Evolutionary conservation across 2,797 vertebrate species (phyloP), one percentile per base, ranked within the genome.

Genomic region (Gephyroberyx darwinii): DNA sequence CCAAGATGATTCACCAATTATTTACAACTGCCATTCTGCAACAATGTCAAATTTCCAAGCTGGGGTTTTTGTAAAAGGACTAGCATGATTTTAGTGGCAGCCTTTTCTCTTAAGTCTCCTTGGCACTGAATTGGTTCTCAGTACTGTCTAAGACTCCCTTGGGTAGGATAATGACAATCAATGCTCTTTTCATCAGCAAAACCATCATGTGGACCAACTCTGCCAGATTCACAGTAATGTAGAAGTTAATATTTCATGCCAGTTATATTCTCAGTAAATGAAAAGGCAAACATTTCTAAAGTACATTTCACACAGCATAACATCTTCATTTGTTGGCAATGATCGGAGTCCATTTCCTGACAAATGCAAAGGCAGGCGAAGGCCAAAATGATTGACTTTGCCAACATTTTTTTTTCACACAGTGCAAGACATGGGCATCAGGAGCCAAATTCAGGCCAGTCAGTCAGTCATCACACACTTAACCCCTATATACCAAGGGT

Each of bases 171-270:
- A 82, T 83, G 77, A 80, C 71, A 88, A 75, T 85, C 76, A 35
- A 75, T 82, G 75, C 59, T 72, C 76, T 83, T 85, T 84, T 82
- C 65, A 86, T 85, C 77, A 77, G 68, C 41, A 65, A 62, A 77
- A 62, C 66, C 65, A 67, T 79, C 71, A 74, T 71, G 65, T 74
- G 60, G 56, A 78, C 50, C 52, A 54, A 51, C 55, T 63, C 67
- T 60, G 41, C 45, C 43, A 74, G 45, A 37, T 77, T 59, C 43
- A 70, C 43, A 52, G 39, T 20, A 57, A 84, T 16, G 12, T 53
- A 35, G 66, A 83, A 75, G 57, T 67, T 71, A 54, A 75, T 77
- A 57, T 79, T 81, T 87, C 58, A 72, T 63, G 72, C 26, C 33
- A 72, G 14, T 60, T 31, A 69, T 20, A 62, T 39, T 20, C 14